These are phyloP conservation scores for Drosophila kurseongensis DNA, from an alignment of 1,140 invertebrate species.

Conservation along the genomic window DNA sequence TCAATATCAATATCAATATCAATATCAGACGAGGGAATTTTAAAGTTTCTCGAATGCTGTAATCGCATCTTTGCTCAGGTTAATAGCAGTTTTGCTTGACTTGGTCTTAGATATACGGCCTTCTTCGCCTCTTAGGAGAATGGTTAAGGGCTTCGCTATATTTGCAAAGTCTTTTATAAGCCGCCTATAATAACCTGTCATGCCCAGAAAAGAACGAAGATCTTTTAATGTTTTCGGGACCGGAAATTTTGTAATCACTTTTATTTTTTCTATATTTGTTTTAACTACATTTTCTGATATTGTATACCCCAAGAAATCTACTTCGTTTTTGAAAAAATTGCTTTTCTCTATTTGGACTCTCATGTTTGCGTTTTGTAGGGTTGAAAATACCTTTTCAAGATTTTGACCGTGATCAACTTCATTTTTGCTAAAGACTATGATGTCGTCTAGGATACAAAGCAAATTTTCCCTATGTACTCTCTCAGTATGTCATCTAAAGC, in stretches of 20 bases:
- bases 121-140: no score
- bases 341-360: neutral
- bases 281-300: neutral
- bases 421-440: neutral
- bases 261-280: neutral
- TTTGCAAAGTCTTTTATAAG: neutral
- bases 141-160: no score
- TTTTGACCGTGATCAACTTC: no score
- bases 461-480: neutral
- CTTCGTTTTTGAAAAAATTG: neutral
- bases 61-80: neutral
- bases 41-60: neutral
- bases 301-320: neutral
- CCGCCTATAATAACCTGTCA: slow-evolving; percentile 1
- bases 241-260: neutral
- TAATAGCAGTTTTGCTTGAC: neutral
- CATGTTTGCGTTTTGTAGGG: no score
- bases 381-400: no score
- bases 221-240: neutral
- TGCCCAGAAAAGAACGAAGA: neutral
- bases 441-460: no score
- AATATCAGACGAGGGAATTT: neutral
- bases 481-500: neutral
- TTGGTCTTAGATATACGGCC: neutral
- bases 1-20: no score